phyloP scores from a whole-genome alignment of 2,113 vertebrate genomes.

The Sylvia atricapilla region DNA sequence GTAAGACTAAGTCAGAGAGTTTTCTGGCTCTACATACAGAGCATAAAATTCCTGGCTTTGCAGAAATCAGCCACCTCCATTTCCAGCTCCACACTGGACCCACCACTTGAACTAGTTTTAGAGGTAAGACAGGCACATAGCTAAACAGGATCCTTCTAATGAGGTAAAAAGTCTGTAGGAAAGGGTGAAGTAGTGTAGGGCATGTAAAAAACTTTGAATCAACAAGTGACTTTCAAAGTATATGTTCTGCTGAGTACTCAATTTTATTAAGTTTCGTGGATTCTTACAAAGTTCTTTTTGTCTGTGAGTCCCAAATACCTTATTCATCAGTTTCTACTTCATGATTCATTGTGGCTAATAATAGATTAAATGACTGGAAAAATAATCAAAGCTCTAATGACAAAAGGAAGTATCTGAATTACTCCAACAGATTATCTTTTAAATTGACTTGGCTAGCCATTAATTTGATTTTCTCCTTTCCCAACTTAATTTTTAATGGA shows the following conservation, averaged over 20 bases:
- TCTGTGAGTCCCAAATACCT: background rate
- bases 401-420: slow-evolving; percentile 20
- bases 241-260: background rate
- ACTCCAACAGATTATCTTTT: background rate
- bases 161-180: background rate
- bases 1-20: background rate
- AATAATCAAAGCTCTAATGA: slow-evolving; percentile 43
- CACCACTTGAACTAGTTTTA: background rate
- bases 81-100: background rate
- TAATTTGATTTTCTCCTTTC: slow-evolving; percentile 4
- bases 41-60: background rate
- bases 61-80: background rate
- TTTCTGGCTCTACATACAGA: background rate
- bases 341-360: background rate
- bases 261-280: background rate
- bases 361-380: slow-evolving; percentile 1
- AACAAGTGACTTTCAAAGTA: background rate
- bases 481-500: background rate
- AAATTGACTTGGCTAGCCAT: background rate
- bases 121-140: background rate
- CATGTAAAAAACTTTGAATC: background rate
- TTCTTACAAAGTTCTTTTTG: background rate
- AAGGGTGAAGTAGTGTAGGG: background rate
- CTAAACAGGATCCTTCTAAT: background rate
- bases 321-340: background rate